These are phyloP conservation scores for Magallana gigas DNA, from an alignment of 1,140 invertebrate genomes.

Conservation along the genomic window DNA sequence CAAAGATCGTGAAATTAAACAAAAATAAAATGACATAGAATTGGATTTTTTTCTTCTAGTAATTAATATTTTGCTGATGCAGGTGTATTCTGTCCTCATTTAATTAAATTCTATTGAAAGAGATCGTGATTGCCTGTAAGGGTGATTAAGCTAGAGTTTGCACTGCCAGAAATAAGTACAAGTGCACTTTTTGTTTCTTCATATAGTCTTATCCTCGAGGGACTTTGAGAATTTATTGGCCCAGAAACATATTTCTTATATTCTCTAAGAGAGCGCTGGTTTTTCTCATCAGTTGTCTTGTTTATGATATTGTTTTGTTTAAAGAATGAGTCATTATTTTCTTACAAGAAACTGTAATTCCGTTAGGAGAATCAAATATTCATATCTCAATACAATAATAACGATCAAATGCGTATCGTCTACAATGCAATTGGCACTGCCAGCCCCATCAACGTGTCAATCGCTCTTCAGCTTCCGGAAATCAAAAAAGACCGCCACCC, in stretches of 20 bases:
- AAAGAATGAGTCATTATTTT: conserved; percentile 37
- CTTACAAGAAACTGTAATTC: conserved; percentile 36
- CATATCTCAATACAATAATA: conserved; percentile 34
- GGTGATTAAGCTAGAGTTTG: no score
- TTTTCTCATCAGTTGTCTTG: not conserved
- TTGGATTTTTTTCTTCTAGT: no score
- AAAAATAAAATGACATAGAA: no score
- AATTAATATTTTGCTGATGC: no score
- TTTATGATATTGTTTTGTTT: conserved; percentile 32
- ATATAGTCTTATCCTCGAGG: no score
- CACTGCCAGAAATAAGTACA: no score
- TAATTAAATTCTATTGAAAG: no score
- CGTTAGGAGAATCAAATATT: conserved; percentile 34
- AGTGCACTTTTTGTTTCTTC: no score
- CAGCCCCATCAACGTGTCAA: conserved; percentile 29
- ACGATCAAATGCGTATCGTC: conserved; percentile 30
- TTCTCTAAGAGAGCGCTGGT: conserved; percentile 1
- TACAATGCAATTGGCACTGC: conserved; percentile 30
- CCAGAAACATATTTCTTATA: not conserved
- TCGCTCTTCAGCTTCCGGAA: conserved; percentile 36
- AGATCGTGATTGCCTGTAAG: no score
- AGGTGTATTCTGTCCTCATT: no score
- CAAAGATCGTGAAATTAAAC: no score
- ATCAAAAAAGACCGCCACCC: conserved; percentile 32
- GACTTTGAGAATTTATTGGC: not conserved